phyloP scores from a whole-genome alignment of 2,113 vertebrate genomes.

The Corythornis madagascariensis region DNA sequence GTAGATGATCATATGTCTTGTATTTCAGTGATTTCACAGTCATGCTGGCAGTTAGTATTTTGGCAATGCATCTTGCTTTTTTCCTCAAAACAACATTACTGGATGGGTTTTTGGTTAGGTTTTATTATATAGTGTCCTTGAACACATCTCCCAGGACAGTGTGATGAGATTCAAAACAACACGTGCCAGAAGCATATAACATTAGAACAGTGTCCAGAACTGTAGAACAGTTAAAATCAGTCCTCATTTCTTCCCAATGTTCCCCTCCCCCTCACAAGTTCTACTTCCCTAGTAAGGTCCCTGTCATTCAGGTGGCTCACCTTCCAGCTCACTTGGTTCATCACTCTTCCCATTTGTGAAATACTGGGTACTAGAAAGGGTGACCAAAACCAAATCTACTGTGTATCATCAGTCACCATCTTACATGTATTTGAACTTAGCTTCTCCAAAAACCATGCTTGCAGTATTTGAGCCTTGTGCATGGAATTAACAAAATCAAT shows the following conservation, averaged over 20 bases:
- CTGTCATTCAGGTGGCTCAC: neutral
- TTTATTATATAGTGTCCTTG: conserved; percentile 55
- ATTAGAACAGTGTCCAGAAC: neutral
- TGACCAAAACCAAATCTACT: neutral
- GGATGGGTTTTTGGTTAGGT: neutral
- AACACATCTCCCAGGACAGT: conserved; percentile 63
- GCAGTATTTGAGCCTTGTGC: neutral
- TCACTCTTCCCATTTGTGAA: neutral
- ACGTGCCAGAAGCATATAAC: neutral
- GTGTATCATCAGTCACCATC: neutral
- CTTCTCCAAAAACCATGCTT: neutral
- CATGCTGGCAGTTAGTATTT: conserved; percentile 57
- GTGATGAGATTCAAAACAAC: conserved; percentile 56
- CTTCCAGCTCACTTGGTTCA: neutral
- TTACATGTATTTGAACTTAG: neutral
- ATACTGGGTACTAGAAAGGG: neutral
- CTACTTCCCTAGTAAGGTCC: neutral
- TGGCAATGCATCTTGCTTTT: conserved; percentile 75
- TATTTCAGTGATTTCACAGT: conserved; percentile 80
- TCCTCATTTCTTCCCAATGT: neutral
- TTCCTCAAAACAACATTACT: conserved; percentile 59
- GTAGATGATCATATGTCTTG: conserved; percentile 71
- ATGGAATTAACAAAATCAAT: neutral
- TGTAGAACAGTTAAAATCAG: neutral
- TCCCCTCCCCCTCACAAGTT: neutral